These are phyloP conservation scores for Agriopis aurantiaria DNA, from an alignment of 2,888 invertebrate species.

Conservation along the genomic window DNA sequence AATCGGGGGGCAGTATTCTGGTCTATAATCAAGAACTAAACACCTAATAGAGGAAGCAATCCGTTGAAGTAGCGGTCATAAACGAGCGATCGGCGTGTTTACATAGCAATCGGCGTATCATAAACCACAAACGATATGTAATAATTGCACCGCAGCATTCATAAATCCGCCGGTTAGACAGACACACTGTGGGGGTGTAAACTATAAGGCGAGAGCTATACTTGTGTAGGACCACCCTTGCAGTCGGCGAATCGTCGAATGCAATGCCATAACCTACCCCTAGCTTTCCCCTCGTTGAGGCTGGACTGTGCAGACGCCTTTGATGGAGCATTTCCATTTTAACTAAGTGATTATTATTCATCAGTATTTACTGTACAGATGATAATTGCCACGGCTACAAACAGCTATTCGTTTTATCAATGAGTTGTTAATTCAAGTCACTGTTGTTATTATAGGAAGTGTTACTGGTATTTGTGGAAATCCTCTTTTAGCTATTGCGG, in stretches of 20 bases:
- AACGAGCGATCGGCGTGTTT: conserved; percentile 28
- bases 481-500: too few species aligned
- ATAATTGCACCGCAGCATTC: conserved; percentile 76
- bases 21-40: conserved; percentile 12
- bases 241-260: conserved; percentile 76
- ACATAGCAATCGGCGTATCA: conserved; percentile 37
- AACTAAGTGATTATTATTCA: conserved; percentile 58
- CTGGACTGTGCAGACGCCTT: conserved; percentile 77
- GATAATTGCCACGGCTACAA: conserved; percentile 32
- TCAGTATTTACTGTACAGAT: conserved; percentile 52
- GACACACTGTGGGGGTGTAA: conserved; percentile 72
- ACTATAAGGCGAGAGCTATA: conserved; percentile 66
- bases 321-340: conserved; percentile 79
- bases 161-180: conserved; percentile 78
- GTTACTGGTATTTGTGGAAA: too few species aligned
- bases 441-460: neutral
- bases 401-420: neutral
- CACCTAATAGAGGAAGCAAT: conserved; percentile 23
- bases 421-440: neutral
- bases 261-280: conserved; percentile 83
- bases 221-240: conserved; percentile 80
- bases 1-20: too few species aligned
- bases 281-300: conserved; percentile 79
- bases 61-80: conserved; percentile 27
- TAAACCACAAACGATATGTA: conserved; percentile 62